Percentiles rank a stretch among this genome's conserved stretches.
Conservation (phyloP, 2,113 vertebrate genomes). For the Ctenomys sociabilis region DNA sequence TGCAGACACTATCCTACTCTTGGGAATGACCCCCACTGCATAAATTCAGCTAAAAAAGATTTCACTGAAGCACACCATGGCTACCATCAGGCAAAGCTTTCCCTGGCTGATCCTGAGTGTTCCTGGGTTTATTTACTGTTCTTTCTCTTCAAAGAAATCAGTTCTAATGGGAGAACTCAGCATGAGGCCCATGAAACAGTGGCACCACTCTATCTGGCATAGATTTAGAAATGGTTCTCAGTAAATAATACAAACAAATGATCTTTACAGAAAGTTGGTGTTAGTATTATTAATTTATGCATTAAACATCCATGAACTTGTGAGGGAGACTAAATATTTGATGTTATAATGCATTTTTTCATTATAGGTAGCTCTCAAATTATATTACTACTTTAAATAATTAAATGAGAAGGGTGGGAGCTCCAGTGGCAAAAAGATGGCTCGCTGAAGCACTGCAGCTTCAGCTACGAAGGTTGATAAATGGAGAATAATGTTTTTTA, state of each 20-base stretch:
- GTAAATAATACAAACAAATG: not conserved
- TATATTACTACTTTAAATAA: not conserved
- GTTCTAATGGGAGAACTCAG: not conserved
- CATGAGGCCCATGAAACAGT: not conserved
- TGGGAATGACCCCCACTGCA: not conserved
- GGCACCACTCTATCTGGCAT: not conserved
- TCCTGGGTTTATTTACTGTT: not conserved
- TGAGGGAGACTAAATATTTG: not conserved
- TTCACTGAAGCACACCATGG: not conserved
- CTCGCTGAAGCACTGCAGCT: not conserved
- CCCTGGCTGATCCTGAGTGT: not conserved
- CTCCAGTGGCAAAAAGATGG: not conserved
- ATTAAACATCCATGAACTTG: conserved; percentile 6
- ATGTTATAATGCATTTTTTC: not conserved
- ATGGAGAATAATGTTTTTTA: not conserved
- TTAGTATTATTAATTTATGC: not conserved
- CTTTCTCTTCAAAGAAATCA: not conserved
- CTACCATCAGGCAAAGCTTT: not conserved
- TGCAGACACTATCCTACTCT: not conserved
- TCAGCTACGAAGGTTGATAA: not conserved
- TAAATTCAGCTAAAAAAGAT: not conserved
- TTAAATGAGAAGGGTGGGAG: not conserved
- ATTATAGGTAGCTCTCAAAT: not conserved
- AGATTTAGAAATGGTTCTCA: not conserved
- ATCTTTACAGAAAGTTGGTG: not conserved